Percentiles rank a stretch among this genome's conserved stretches.
Conservation (phyloP, 1,140 invertebrate genomes). For the Bombus terrestris region DNA sequence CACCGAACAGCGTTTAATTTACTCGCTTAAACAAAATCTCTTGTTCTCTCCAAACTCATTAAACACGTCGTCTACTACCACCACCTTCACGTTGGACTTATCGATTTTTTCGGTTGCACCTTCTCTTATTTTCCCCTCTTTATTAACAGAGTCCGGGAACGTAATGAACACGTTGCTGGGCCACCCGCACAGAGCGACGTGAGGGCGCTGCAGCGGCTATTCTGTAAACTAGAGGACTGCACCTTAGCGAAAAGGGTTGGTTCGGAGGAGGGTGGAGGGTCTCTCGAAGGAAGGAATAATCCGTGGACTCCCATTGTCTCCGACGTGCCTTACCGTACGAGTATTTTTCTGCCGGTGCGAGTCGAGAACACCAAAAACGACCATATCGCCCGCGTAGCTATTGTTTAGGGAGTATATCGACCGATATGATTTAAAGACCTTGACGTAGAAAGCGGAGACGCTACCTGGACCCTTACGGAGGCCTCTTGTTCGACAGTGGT, state of each 20-base stretch:
- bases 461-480: slow-evolving; percentile 1
- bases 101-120: background rate
- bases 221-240: background rate
- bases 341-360: slow-evolving; percentile 10
- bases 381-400: slow-evolving; percentile 42
- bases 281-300: slow-evolving; percentile 43
- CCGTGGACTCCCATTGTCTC: slow-evolving; percentile 56
- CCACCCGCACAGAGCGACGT: slow-evolving; percentile 55
- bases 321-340: slow-evolving; percentile 54
- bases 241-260: slow-evolving; percentile 14
- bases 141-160: slow-evolving; percentile 40
- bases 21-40: background rate
- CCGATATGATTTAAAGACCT: slow-evolving; percentile 60
- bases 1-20: background rate
- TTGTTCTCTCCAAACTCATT: background rate
- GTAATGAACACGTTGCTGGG: slow-evolving; percentile 67
- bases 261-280: background rate
- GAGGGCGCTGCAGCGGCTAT: background rate
- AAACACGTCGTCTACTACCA: background rate
- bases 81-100: background rate
- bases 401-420: slow-evolving; percentile 61
- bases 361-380: slow-evolving; percentile 38
- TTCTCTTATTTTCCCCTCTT: slow-evolving; percentile 5
- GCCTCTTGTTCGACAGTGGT: background rate
- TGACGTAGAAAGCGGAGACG: slow-evolving; percentile 17